These are phyloP conservation scores for Pygmarrhopalites habei DNA, from an alignment of 1,140 invertebrate genomes.

Conservation along the genomic window DNA sequence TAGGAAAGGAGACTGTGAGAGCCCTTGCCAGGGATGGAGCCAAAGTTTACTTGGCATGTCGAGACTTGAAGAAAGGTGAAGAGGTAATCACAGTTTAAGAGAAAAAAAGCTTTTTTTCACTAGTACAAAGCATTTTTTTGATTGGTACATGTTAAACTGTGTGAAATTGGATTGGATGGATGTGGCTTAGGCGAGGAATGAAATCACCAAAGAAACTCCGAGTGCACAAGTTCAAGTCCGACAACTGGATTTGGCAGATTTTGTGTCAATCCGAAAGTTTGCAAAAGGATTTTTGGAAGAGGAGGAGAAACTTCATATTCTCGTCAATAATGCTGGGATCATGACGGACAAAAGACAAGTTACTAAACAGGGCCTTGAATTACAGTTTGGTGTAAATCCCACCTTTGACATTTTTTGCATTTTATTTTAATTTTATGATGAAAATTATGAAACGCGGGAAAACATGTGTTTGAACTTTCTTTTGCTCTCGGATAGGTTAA, in stretches of 20 bases:
- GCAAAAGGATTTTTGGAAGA: constrained; percentile 51
- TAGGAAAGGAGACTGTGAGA: constrained; percentile 73
- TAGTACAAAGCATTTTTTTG: no score
- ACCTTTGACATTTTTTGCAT: no score
- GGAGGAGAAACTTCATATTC: constrained; percentile 22
- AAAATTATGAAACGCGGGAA: no score
- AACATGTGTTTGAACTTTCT: no score
- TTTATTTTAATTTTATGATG: no score
- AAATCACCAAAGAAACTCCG: constrained; percentile 66
- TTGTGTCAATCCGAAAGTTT: constrained; percentile 70
- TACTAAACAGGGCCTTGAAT: constrained; percentile 81
- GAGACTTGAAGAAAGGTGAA: constrained; percentile 56
- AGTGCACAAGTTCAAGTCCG: constrained; percentile 76
- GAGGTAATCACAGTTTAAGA: no score
- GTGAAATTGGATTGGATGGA: no score
- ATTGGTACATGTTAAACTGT: no score
- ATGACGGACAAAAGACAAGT: constrained; percentile 62
- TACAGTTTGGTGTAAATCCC: constrained; percentile 81
- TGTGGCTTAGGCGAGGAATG: constrained; percentile 53
- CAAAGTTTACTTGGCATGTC: constrained; percentile 72
- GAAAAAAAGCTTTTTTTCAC: no score
- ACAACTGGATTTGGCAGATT: constrained; percentile 70
- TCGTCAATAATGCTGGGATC: constrained; percentile 54
- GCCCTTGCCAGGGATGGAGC: constrained; percentile 66
- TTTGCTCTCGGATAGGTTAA: no score